Evolutionary conservation across 2,113 vertebrate species (phyloP).

Genomic region (Anolis sagrei): DNA sequence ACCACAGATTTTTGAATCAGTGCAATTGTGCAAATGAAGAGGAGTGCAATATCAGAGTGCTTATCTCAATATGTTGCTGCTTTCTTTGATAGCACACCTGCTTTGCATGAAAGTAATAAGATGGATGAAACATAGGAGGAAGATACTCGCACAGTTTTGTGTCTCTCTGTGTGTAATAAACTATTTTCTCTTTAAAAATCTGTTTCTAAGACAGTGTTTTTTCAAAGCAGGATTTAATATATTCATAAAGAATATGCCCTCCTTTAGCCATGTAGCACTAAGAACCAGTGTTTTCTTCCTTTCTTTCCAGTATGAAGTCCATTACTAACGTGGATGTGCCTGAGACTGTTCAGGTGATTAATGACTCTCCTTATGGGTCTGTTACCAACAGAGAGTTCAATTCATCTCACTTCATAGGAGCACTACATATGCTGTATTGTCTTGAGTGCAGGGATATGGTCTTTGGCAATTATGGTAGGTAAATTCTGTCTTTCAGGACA

Average conservation of each 20-base stretch:
- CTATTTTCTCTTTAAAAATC: slow-evolving; percentile 57
- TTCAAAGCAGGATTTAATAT: slow-evolving; percentile 47
- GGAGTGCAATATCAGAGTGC: too few relatives aligned
- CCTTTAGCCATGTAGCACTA: slow-evolving; percentile 53
- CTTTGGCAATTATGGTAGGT: slow-evolving; percentile 63
- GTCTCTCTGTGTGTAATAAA: slow-evolving; percentile 26
- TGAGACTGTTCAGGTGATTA: slow-evolving; percentile 65
- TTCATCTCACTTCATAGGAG: slow-evolving; percentile 76
- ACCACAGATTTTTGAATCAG: too few relatives aligned
- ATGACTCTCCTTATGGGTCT: slow-evolving; percentile 71
- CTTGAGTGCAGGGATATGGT: slow-evolving; percentile 48
- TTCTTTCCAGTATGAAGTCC: slow-evolving; percentile 62
- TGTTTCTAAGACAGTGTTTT: slow-evolving; percentile 56
- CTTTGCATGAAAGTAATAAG: neutral
- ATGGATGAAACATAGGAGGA: slow-evolving; percentile 15
- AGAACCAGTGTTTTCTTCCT: slow-evolving; percentile 30
- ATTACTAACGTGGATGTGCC: slow-evolving; percentile 63
- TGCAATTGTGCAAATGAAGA: too few relatives aligned
- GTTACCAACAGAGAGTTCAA: slow-evolving; percentile 71
- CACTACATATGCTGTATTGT: slow-evolving; percentile 60
- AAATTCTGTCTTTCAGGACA: slow-evolving; percentile 56
- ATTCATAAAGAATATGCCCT: slow-evolving; percentile 46
- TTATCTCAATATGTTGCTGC: neutral
- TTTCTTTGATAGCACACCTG: too few relatives aligned
- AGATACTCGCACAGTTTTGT: slow-evolving; percentile 27